Conservation (phyloP, 1,140 invertebrate species). For the Anthonomus grandis region DNA sequence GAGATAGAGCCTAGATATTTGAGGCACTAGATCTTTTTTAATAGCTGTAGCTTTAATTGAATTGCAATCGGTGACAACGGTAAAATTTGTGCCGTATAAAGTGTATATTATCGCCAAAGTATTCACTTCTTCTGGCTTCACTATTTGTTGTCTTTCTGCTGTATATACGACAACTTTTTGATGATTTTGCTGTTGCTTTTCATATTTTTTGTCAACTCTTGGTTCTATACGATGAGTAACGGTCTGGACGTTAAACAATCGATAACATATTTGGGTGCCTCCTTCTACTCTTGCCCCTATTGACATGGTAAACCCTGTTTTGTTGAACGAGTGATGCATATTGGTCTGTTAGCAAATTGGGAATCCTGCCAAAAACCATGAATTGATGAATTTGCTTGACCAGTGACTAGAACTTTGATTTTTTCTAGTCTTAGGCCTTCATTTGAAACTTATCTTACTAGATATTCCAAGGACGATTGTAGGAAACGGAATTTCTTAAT, state of each 20-base stretch:
- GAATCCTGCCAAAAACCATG: constrained; percentile 46
- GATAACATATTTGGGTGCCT: constrained; percentile 40
- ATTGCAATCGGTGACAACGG: constrained; percentile 44
- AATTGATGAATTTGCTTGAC: constrained; percentile 22
- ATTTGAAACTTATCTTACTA: constrained; percentile 20
- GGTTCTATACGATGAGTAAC: no score
- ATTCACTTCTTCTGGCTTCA: no score
- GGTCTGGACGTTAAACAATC: no score
- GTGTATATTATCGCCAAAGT: no score
- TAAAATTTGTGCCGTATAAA: constrained; percentile 42
- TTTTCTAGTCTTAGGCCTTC: constrained; percentile 31
- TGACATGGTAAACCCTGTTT: constrained; percentile 29
- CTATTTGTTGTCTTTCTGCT: no score
- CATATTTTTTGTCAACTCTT: no score
- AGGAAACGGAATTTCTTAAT: constrained; percentile 22
- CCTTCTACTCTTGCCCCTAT: constrained; percentile 31
- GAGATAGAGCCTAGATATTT: constrained; percentile 41
- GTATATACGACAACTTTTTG: no score
- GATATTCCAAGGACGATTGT: constrained; percentile 12
- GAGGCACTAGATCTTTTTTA: constrained; percentile 38
- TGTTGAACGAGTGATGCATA: constrained; percentile 21
- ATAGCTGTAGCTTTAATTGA: constrained; percentile 37
- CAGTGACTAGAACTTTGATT: constrained; percentile 30
- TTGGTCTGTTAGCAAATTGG: constrained; percentile 21
- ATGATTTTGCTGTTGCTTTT: no score